Conservation (phyloP, 1,140 invertebrate genomes). For the Nasonia giraulti region DNA sequence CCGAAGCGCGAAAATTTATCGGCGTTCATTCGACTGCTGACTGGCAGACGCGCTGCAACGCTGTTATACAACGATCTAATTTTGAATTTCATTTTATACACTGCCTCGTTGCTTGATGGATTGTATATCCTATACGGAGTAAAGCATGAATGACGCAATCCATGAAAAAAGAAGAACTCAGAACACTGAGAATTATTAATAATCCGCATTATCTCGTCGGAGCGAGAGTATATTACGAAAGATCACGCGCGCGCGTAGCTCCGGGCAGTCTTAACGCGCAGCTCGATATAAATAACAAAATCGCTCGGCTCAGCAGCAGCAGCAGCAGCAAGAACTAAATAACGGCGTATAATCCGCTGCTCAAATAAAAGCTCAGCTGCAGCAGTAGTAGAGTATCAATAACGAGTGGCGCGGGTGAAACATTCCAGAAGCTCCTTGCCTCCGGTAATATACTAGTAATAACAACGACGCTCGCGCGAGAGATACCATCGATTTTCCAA, state of each 20-base stretch:
- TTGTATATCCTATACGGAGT: not conserved
- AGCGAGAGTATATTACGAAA: too few species aligned
- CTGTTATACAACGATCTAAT: not conserved
- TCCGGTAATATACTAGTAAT: not conserved
- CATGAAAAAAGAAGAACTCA: not conserved
- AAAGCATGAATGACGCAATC: not conserved
- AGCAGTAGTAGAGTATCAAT: not conserved
- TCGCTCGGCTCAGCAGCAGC: not conserved
- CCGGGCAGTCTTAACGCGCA: too few species aligned
- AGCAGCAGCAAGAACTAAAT: not conserved
- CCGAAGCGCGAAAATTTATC: not conserved
- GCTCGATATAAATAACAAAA: too few species aligned
- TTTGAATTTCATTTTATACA: not conserved
- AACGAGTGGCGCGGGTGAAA: not conserved
- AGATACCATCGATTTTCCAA: not conserved
- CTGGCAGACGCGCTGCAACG: not conserved
- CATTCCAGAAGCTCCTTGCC: not conserved
- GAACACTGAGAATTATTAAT: not conserved
- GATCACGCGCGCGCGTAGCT: too few species aligned
- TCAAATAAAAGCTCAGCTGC: not conserved
- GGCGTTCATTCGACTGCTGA: not conserved
- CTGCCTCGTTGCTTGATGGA: not conserved
- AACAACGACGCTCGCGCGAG: not conserved
- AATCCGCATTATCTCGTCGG: not conserved
- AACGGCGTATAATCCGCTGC: not conserved